These are phyloP conservation scores for Papilio protenor DNA, from an alignment of 2,888 invertebrate species.

Conservation along the genomic window DNA sequence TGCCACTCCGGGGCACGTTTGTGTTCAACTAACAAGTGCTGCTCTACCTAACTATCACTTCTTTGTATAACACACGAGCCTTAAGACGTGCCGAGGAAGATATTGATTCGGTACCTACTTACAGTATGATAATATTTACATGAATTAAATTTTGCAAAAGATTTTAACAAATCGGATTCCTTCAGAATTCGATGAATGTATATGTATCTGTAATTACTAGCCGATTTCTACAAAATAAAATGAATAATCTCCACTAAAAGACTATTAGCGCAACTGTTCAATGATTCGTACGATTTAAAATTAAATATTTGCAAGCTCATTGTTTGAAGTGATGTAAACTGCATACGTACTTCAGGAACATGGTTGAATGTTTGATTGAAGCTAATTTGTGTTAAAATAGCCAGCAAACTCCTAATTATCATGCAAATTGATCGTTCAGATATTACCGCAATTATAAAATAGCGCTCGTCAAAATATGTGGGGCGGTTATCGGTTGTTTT, in stretches of 20 bases:
- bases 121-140: neutral
- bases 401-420: slow-evolving; percentile 74
- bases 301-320: slow-evolving; percentile 19
- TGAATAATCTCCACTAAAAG: neutral
- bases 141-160: neutral
- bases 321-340: slow-evolving; percentile 26
- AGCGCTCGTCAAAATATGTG: slow-evolving; percentile 46
- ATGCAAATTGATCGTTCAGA: slow-evolving; percentile 80
- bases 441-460: slow-evolving; percentile 72
- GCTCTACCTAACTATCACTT: slow-evolving; percentile 48
- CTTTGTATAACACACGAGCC: slow-evolving; percentile 44
- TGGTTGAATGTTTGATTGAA: slow-evolving; percentile 63
- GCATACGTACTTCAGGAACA: slow-evolving; percentile 53
- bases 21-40: slow-evolving; percentile 52
- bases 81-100: slow-evolving; percentile 41
- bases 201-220: no score
- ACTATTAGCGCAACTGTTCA: neutral
- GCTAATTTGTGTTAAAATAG: slow-evolving; percentile 77
- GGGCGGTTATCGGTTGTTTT: slow-evolving; percentile 27
- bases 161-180: no score
- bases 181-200: no score
- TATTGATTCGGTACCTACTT: slow-evolving; percentile 20
- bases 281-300: slow-evolving; percentile 5
- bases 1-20: slow-evolving; percentile 49
- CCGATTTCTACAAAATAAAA: neutral